A percentile compares a stretch with the other conserved stretches of the same genome.
phyloP scores from a whole-genome alignment of 2,888 invertebrate genomes.

The Pteria penguin region DNA sequence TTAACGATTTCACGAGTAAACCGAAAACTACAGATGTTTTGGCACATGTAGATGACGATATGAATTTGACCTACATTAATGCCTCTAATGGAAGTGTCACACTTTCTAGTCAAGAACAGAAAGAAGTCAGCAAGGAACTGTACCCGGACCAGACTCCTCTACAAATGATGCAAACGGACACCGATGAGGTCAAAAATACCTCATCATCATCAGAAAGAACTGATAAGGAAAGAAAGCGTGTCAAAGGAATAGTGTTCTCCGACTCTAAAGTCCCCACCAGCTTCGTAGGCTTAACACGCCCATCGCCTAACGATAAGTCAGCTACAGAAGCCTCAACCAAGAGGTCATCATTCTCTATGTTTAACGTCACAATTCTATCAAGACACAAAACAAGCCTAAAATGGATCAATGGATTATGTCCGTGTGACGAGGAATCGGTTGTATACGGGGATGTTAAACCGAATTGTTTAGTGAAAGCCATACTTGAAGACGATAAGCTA shows the following conservation, averaged over 20 bases:
- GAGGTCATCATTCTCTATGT: neutral
- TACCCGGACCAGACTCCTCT: neutral
- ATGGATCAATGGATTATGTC: conserved; percentile 22
- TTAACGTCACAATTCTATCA: neutral
- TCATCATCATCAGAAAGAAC: neutral
- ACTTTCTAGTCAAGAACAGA: neutral
- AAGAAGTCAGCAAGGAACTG: neutral
- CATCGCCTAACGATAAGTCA: neutral
- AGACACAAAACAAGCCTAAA: neutral
- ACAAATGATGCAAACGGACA: neutral
- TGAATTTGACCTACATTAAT: neutral
- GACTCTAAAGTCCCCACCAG: conserved; percentile 1
- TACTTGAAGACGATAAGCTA: neutral
- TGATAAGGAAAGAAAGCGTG: neutral
- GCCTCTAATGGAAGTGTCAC: neutral
- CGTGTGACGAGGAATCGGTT: neutral
- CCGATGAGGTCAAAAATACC: too few relatives aligned
- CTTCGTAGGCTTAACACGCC: conserved; percentile 11
- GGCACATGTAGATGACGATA: neutral
- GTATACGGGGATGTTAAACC: conserved; percentile 20
- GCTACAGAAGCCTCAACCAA: neutral
- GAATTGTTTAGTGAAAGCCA: neutral
- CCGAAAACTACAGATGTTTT: neutral
- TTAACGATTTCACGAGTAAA: neutral
- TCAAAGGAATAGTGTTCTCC: conserved; percentile 13